Percentiles rank a stretch among this genome's conserved stretches.
Conservation (phyloP, 2,113 vertebrate species). For the Sakesphorus luctuosus region DNA sequence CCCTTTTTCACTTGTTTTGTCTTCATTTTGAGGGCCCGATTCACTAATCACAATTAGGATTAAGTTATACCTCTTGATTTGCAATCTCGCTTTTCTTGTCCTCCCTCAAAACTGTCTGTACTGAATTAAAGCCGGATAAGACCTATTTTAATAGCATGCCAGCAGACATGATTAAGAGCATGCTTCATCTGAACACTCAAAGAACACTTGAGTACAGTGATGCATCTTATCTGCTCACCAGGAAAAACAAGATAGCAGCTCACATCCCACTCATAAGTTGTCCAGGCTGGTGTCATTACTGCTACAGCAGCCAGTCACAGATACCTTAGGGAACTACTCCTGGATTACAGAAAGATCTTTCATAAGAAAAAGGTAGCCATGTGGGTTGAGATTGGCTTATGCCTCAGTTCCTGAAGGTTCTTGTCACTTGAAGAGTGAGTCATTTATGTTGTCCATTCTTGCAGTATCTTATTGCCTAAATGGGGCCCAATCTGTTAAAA, state of each 20-base stretch:
- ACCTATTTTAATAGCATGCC: not conserved
- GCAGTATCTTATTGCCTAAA: not conserved
- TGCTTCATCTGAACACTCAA: not conserved
- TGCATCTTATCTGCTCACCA: not conserved
- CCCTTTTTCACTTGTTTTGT: slow-evolving; percentile 13
- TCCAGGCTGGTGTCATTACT: not conserved
- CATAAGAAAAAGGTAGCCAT: not conserved
- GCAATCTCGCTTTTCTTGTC: not conserved
- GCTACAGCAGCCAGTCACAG: not conserved
- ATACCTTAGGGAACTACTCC: not conserved
- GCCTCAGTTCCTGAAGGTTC: not conserved
- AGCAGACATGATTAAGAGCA: not conserved
- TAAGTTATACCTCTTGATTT: not conserved
- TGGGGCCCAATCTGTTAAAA: not conserved
- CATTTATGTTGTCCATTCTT: not conserved
- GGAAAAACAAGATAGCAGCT: not conserved
- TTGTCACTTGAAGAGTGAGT: not conserved
- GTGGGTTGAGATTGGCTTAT: not conserved
- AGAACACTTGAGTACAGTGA: not conserved
- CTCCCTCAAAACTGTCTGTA: not conserved
- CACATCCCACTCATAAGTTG: not conserved
- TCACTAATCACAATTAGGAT: slow-evolving; percentile 74
- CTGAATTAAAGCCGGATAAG: not conserved
- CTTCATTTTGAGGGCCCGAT: slow-evolving; percentile 68
- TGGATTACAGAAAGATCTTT: not conserved